Evolutionary conservation across 2,797 vertebrate species (phyloP), one percentile per base, ranked within the genome.

Genomic region (Naso thynnoides): DNA sequence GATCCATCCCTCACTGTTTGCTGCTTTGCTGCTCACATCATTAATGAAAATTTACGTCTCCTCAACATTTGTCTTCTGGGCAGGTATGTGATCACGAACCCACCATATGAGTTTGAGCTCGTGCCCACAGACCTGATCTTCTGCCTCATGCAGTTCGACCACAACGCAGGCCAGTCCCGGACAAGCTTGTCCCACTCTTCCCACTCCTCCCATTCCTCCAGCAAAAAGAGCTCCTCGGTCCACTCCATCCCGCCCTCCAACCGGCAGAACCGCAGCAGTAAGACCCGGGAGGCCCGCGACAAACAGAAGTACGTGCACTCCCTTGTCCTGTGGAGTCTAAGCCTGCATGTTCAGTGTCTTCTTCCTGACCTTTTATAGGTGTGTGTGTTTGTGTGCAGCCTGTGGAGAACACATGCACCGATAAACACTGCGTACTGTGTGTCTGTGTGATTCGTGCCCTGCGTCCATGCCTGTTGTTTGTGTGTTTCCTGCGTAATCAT

Each of bases 111-210:
- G 87, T 99, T 99, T 84, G 98, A 99, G 93, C 95, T 99, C 63
- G 97, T 99, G 91, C 98, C 98, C 86, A 96, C 96, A 70, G 98
- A 99, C 95, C 94, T 98, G 94, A 98, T 99, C 95, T 99, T 99
- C 95, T 99, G 98, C 94, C 93, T 99, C 89, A 99, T 99, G 98
- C 98, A 99, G 93, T 99, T 99, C 57, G 98, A 99, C 95, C 98
- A 99, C 94, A 99, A 99, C 0, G 98, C 98, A 45, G 98, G 98
- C 94, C 98, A 99, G 90, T 99, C 98, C 21, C 94, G 97, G 87
- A 95, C 96, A 88, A 99, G 96, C 82, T 94, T 99, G 86, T 99
- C 97, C 89, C 98, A 98, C 94, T 99, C 97, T 73, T 98, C 98
- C 86, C 97, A 99, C 92, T 99, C 98, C 52, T 99, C 97, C 73